phyloP scores from a whole-genome alignment of 2,888 invertebrate species.

The Globia sparganii region DNA sequence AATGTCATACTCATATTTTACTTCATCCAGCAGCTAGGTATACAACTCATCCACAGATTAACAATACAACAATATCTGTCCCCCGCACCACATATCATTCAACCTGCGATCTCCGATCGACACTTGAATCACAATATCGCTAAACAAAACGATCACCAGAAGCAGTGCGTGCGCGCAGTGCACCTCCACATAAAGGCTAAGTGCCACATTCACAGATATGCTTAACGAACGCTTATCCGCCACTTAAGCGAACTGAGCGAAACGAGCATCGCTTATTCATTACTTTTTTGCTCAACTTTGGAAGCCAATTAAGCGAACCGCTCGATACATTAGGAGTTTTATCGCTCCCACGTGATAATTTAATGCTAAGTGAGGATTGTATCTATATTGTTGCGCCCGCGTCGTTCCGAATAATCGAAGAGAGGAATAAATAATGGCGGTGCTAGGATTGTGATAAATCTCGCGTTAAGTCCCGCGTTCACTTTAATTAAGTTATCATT shows the following conservation, averaged over 20 bases:
- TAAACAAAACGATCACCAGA: conserved; percentile 32
- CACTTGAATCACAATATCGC: conserved; percentile 31
- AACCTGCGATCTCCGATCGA: neutral
- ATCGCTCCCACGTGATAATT: conserved; percentile 54
- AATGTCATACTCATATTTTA: neutral
- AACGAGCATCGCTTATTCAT: conserved; percentile 59
- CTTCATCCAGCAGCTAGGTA: neutral
- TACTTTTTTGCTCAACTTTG: conserved; percentile 57
- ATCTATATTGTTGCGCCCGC: conserved; percentile 47
- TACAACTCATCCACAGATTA: neutral
- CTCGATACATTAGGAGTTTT: conserved; percentile 61
- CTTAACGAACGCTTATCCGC: conserved; percentile 57
- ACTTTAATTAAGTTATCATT: conserved; percentile 48
- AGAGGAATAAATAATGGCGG: conserved; percentile 37
- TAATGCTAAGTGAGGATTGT: conserved; percentile 52
- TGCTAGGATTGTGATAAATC: conserved; percentile 43
- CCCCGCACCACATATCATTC: conserved; percentile 6
- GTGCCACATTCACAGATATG: conserved; percentile 52
- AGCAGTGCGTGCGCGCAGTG: neutral
- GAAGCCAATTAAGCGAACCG: conserved; percentile 61
- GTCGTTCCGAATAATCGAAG: conserved; percentile 30
- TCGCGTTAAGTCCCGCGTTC: conserved; percentile 35
- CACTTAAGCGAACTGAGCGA: conserved; percentile 42
- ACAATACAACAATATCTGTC: conserved; percentile 11
- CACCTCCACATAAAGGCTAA: conserved; percentile 26